Percentiles rank a stretch among this genome's conserved stretches.
These are phyloP conservation scores for Apocheima hispidaria DNA, from an alignment of 2,888 invertebrate species.

Conservation along the genomic window DNA sequence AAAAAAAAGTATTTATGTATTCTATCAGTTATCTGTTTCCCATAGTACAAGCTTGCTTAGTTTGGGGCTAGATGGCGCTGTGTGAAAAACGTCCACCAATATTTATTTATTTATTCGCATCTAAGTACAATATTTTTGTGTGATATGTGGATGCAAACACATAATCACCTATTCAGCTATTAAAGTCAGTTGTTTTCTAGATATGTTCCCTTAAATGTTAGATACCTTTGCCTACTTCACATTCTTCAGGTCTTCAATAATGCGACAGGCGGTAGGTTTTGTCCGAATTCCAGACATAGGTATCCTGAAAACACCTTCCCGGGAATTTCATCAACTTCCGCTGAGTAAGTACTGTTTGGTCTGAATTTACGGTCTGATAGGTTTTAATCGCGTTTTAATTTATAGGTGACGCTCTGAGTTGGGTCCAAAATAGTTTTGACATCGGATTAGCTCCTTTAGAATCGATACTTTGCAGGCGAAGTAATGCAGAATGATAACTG, in stretches of 20 bases:
- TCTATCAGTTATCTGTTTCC: too few species aligned
- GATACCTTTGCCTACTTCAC: not conserved
- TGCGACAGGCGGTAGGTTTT: conserved; percentile 7
- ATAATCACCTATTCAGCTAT: not conserved
- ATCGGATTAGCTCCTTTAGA: not conserved
- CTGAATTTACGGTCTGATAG: conserved; percentile 9
- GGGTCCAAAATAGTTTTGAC: conserved; percentile 12
- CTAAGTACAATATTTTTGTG: too few species aligned
- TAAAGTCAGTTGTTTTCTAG: not conserved
- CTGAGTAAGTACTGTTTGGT: conserved; percentile 2
- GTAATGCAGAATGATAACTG: too few species aligned
- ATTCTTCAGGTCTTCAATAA: conserved; percentile 12
- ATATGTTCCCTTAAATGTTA: not conserved
- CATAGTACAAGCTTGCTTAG: too few species aligned
- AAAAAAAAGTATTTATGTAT: too few species aligned
- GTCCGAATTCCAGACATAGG: conserved; percentile 12
- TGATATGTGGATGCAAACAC: too few species aligned
- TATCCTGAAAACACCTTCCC: conserved; percentile 7
- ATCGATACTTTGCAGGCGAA: not conserved
- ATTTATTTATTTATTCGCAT: too few species aligned
- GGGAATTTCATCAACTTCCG: conserved; percentile 14
- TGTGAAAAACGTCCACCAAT: too few species aligned
- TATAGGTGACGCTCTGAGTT: not conserved
- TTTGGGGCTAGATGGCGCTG: too few species aligned
- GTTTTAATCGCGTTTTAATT: conserved; percentile 11